Base-by-base conservation (phyloP, 2,888 invertebrate species). In the Pollenia angustigena region DNA sequence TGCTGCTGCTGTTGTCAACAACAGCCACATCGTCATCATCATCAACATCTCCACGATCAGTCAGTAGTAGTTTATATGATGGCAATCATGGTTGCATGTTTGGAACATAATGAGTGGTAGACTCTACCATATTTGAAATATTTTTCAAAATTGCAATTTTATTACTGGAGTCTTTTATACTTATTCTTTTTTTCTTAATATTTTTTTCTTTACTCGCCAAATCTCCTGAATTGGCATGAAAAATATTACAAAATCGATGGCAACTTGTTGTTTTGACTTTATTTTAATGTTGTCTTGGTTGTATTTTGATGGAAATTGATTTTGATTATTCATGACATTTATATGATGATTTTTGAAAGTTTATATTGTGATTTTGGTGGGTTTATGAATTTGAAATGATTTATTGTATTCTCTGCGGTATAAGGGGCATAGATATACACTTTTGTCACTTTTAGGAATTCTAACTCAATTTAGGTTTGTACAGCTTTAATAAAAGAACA, bases 251-350 rank as follows among this genome's bases (percentile, higher is more conserved):
- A 87, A 76, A 87, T 87, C 69, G 74, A 58, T 72, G 62, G 68
- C 64, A 81, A 81, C 62, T 78, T 84, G 87, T 84, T 84, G 62
- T 69, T 68, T 81, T 81, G 78, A 81, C 74, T 72, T 60, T 60
- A 80, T 72, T 80, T 75, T 62, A 54, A 56, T 82, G 40, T 60
- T 75, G 60, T 56, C 14, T 56, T 62, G 54, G 4, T 72, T 76
- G 46, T 48, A 50, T 82, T 82, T 86, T 87, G 81, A 84, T 87
- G 60, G 68, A 87, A 84, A 81, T 84, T 84, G 81, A 81, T 87
- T 87, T 84, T 87, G 81, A 87, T 87, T 87, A 81, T 87, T 87
- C 81, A 81, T 87, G 84, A 84, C 87, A 80, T 87, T 87, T 87
- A 84, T 84, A 60, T 56, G 84, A 72, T 87, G 81, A 74, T 75